phyloP scores from a whole-genome alignment of 2,888 invertebrate genomes.

The Drosophila suboccidentalis region DNA sequence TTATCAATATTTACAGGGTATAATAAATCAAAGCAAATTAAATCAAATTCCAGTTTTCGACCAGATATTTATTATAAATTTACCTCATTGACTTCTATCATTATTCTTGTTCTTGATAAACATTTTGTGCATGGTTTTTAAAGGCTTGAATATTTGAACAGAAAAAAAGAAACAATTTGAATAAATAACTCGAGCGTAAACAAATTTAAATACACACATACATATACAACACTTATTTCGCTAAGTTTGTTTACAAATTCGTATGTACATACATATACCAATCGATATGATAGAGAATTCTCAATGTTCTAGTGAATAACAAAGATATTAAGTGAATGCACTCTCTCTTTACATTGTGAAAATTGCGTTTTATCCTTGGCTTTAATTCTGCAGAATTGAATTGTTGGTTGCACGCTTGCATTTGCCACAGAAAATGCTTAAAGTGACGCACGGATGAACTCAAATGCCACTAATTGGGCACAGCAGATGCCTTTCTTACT shows the following conservation, averaged over 20 bases:
- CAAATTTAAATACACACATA: conserved; percentile 4
- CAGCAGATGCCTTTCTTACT: conserved; percentile 14
- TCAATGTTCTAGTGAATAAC: conserved; percentile 9
- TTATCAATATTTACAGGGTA: background rate
- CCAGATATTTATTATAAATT: conserved; percentile 8
- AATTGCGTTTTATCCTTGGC: background rate
- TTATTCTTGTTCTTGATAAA: background rate
- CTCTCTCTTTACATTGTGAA: background rate
- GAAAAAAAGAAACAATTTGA: background rate
- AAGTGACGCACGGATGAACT: conserved; percentile 22
- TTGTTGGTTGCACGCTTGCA: conserved; percentile 22
- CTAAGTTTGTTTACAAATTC: conserved; percentile 12
- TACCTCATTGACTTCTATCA: conserved; percentile 4
- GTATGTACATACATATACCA: conserved; percentile 11
- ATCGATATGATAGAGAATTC: conserved; percentile 15
- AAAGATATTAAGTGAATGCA: conserved; percentile 12
- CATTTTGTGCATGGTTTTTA: conserved; percentile 11
- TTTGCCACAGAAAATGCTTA: conserved; percentile 15
- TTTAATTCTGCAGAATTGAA: conserved; percentile 10
- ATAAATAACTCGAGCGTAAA: conserved; percentile 16
- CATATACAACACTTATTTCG: conserved; percentile 7
- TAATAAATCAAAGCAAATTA: background rate
- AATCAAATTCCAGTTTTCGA: background rate
- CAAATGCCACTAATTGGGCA: conserved; percentile 42
- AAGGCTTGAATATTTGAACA: background rate